Percentiles rank a stretch among this genome's conserved stretches.
Evolutionary conservation across 1,140 invertebrate genomes (phyloP).

Genomic region (Atta cephalotes): DNA sequence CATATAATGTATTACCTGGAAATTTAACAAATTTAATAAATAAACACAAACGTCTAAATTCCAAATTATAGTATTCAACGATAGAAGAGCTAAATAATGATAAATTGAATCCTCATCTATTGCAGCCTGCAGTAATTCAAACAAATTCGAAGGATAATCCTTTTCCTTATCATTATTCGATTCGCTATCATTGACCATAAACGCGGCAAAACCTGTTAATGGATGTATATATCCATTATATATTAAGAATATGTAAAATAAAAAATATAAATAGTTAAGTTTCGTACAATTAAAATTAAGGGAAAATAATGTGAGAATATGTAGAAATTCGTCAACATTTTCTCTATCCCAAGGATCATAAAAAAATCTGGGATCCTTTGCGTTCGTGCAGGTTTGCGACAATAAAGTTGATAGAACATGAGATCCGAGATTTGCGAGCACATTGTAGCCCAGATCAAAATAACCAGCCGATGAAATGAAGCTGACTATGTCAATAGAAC

Average conservation of each 20-base stretch:
- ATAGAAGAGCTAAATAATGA: conserved; percentile 81
- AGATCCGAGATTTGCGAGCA: conserved; percentile 78
- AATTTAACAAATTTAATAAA: conserved; percentile 79
- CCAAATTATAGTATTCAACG: conserved; percentile 81
- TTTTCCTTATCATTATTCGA: conserved; percentile 72
- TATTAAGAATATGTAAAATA: conserved; percentile 13
- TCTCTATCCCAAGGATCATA: conserved; percentile 82
- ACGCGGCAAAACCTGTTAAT: conserved; percentile 80
- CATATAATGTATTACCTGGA: conserved; percentile 77
- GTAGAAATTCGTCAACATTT: conserved; percentile 79
- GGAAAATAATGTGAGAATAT: conserved; percentile 81
- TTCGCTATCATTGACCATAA: conserved; percentile 75
- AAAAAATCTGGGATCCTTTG: conserved; percentile 79
- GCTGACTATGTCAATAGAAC: conserved; percentile 77
- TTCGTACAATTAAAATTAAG: conserved; percentile 83
- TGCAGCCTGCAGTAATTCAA: conserved; percentile 79
- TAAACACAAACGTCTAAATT: conserved; percentile 82
- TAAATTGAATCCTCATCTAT: conserved; percentile 79
- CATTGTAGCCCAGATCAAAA: conserved; percentile 75
- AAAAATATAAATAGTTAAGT: not conserved
- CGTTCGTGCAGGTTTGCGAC: conserved; percentile 77
- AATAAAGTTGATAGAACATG: conserved; percentile 82
- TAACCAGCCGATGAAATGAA: conserved; percentile 81
- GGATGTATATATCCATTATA: not conserved
- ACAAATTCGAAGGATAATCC: conserved; percentile 76